Conservation (phyloP, 2,797 vertebrate species). For the Lagodon rhomboides region DNA sequence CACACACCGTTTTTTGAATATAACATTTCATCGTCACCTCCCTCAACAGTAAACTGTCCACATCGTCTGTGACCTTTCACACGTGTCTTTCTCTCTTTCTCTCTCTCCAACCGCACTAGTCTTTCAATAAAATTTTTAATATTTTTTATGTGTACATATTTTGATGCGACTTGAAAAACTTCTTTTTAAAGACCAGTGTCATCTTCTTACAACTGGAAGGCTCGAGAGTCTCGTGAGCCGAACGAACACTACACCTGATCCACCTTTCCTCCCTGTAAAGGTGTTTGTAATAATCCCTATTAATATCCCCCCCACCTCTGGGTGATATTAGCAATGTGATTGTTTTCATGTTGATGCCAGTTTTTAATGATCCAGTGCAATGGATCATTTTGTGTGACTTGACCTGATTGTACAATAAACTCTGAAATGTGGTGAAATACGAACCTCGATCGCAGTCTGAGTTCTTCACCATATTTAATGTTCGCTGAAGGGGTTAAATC, state of each 20-base stretch:
- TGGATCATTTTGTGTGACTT: slow-evolving; percentile 69
- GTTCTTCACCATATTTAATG: background rate
- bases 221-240: slow-evolving; percentile 45
- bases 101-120: slow-evolving; percentile 58
- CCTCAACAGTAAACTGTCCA: slow-evolving; percentile 44
- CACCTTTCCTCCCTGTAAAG: slow-evolving; percentile 58
- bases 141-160: slow-evolving; percentile 83
- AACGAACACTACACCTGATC: slow-evolving; percentile 41
- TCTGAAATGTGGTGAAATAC: slow-evolving; percentile 65
- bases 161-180: slow-evolving; percentile 74
- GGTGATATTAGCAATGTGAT: slow-evolving; percentile 70
- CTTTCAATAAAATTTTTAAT: slow-evolving; percentile 79
- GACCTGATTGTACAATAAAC: slow-evolving; percentile 81
- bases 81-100: slow-evolving; percentile 42
- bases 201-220: slow-evolving; percentile 59
- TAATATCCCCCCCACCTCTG: slow-evolving; percentile 36
- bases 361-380: slow-evolving; percentile 58
- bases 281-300: slow-evolving; percentile 66
- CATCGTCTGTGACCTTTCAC: slow-evolving; percentile 43
- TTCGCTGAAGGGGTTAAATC: background rate
- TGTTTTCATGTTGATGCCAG: slow-evolving; percentile 68
- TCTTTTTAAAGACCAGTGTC: slow-evolving; percentile 72
- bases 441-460: background rate
- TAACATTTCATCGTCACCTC: slow-evolving; percentile 27
- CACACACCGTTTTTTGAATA: slow-evolving; percentile 67